Conservation (phyloP, 2,888 invertebrate species). For the Trachelus tabidus region DNA sequence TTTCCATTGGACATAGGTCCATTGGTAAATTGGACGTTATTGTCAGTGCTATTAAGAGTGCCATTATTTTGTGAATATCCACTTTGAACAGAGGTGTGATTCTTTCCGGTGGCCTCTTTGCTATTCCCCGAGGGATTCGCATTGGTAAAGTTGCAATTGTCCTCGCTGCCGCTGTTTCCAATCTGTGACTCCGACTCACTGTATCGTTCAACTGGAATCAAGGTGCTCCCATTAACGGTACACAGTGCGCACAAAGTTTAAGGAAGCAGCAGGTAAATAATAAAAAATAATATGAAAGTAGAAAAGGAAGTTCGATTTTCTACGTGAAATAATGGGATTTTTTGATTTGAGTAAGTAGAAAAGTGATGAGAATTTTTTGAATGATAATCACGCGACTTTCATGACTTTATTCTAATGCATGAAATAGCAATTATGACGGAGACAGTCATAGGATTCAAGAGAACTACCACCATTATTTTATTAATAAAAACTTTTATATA, state of each 20-base stretch:
- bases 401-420: not conserved
- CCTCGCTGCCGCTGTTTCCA: slow-evolving; percentile 69
- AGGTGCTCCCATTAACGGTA: slow-evolving; percentile 44
- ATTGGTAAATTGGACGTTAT: slow-evolving; percentile 54
- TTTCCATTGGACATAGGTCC: slow-evolving; percentile 62
- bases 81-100: slow-evolving; percentile 56
- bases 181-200: slow-evolving; percentile 90
- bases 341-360: not conserved
- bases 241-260: slow-evolving; percentile 27
- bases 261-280: slow-evolving; percentile 9
- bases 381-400: slow-evolving; percentile 14
- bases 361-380: not conserved
- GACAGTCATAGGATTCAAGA: not conserved
- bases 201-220: slow-evolving; percentile 79
- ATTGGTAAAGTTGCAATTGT: slow-evolving; percentile 65
- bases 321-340: not conserved
- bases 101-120: slow-evolving; percentile 62
- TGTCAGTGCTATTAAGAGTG: slow-evolving; percentile 52
- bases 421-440: not conserved
- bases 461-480: slow-evolving; percentile 22
- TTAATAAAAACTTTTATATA: slow-evolving; percentile 12
- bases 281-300: slow-evolving; percentile 15
- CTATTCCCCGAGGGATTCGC: slow-evolving; percentile 54
- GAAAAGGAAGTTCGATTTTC: not conserved
- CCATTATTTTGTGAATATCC: slow-evolving; percentile 61